These are phyloP conservation scores for Gymnopithys bicolor DNA, from an alignment of 2,797 vertebrate genomes.

Conservation along the genomic window DNA sequence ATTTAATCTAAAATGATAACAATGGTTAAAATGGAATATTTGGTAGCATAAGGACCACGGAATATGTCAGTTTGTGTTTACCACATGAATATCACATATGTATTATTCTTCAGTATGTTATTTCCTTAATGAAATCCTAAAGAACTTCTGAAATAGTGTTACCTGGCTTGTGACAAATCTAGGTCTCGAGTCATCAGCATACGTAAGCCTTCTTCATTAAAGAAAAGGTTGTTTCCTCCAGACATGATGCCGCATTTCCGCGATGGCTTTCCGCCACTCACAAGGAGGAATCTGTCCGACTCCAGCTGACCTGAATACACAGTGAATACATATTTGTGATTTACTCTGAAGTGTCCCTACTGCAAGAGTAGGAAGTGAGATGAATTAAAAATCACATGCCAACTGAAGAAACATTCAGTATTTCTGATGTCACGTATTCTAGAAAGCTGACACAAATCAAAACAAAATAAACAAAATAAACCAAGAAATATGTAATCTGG, in stretches of 20 bases:
- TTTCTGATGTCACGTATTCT: not conserved
- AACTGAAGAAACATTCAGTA: not conserved
- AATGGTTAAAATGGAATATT: not conserved
- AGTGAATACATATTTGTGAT: slow-evolving; percentile 50
- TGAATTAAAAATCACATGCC: slow-evolving; percentile 9
- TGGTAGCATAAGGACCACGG: not conserved
- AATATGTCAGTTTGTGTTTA: not conserved
- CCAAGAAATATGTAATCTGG: not conserved
- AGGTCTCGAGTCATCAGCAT: slow-evolving; percentile 95
- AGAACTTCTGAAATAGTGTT: slow-evolving; percentile 54
- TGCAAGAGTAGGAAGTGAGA: not conserved
- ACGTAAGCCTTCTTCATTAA: slow-evolving; percentile 94
- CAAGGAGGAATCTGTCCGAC: slow-evolving; percentile 87
- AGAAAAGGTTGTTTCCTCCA: slow-evolving; percentile 97
- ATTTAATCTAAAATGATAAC: not conserved
- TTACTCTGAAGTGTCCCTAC: not conserved
- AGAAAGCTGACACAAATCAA: not conserved
- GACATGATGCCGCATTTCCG: slow-evolving; percentile 97
- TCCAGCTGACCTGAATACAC: slow-evolving; percentile 84
- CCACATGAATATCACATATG: not conserved
- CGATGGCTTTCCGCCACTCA: slow-evolving; percentile 96
- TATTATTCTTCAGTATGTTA: not conserved
- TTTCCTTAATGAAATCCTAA: not conserved
- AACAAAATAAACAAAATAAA: not conserved
- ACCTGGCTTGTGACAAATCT: slow-evolving; percentile 96